Percentiles rank a stretch among this genome's conserved stretches.
Conservation (phyloP, 2,797 vertebrate species). For the Scarus forsteni region DNA sequence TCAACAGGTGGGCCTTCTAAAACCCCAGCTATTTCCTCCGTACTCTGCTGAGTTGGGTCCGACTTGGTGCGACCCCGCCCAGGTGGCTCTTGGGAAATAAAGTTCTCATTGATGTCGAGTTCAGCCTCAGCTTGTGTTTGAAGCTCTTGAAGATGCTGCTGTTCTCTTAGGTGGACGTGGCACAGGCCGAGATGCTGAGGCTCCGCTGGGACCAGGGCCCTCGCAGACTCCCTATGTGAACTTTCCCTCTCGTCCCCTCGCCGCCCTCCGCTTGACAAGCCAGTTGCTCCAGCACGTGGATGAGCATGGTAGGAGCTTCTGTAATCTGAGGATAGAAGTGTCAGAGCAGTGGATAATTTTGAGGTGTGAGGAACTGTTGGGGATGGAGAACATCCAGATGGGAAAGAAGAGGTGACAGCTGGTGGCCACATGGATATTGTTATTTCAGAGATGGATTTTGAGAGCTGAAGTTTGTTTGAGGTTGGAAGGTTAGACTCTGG, state of each 20-base stretch:
- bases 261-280: constrained; percentile 87
- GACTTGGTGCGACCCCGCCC: constrained; percentile 96
- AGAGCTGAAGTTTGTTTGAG: constrained; percentile 75
- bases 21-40: constrained; percentile 85
- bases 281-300: constrained; percentile 83
- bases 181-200: constrained; percentile 96
- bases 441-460: constrained; percentile 82
- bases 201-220: constrained; percentile 83
- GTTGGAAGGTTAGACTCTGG: constrained; percentile 74
- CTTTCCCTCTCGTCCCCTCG: constrained; percentile 89
- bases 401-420: constrained; percentile 77
- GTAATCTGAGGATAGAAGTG: constrained; percentile 95
- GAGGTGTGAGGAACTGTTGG: constrained; percentile 73
- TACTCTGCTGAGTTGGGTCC: constrained; percentile 93
- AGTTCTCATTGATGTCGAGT: constrained; percentile 95
- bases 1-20: constrained; percentile 78
- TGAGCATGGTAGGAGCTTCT: constrained; percentile 91
- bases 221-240: constrained; percentile 83
- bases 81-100: constrained; percentile 91
- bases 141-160: constrained; percentile 91
- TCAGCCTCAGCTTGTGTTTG: constrained; percentile 88
- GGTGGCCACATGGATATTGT: constrained; percentile 79
- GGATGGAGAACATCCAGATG: constrained; percentile 76
- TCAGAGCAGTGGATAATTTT: constrained; percentile 86
- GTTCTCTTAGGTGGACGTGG: constrained; percentile 95